Evolutionary conservation across 2,113 vertebrate species (phyloP).

Genomic region (Diadophis punctatus): DNA sequence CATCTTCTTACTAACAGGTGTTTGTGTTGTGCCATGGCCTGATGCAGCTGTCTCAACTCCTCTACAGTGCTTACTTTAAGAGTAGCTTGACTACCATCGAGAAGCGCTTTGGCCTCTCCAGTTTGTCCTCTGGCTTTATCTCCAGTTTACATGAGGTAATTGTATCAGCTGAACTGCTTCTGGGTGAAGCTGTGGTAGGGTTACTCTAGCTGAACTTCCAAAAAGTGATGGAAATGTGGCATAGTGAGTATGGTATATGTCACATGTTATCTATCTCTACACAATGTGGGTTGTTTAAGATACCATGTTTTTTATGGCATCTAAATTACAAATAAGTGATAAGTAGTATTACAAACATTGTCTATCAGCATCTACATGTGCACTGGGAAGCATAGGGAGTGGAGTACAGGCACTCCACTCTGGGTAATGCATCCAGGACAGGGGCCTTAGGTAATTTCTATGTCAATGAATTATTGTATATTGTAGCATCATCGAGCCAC

Average conservation of each 20-base stretch:
- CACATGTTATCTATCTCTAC: background rate
- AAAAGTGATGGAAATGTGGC: background rate
- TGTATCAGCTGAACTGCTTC: background rate
- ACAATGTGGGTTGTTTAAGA: background rate
- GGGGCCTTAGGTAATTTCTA: background rate
- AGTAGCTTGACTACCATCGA: conserved; percentile 97
- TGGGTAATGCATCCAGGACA: background rate
- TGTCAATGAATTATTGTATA: background rate
- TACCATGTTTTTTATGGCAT: background rate
- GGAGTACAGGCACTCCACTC: background rate
- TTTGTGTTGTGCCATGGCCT: conserved; percentile 92
- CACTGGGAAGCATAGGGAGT: background rate
- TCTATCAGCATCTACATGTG: background rate
- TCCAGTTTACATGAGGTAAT: conserved; percentile 93
- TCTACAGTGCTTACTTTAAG: conserved; percentile 94
- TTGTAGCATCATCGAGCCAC: background rate
- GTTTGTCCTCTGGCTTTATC: conserved; percentile 90
- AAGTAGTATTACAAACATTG: background rate
- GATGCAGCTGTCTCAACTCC: conserved; percentile 90
- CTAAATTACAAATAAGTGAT: background rate
- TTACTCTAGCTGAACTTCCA: background rate
- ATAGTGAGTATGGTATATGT: background rate
- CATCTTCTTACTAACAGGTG: conserved; percentile 67
- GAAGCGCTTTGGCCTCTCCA: conserved; percentile 91
- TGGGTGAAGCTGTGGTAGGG: background rate